A percentile compares a stretch with the other conserved stretches of the same genome.
Evolutionary conservation across 1,140 invertebrate genomes (phyloP).

Genomic region (Chelonus insularis): DNA sequence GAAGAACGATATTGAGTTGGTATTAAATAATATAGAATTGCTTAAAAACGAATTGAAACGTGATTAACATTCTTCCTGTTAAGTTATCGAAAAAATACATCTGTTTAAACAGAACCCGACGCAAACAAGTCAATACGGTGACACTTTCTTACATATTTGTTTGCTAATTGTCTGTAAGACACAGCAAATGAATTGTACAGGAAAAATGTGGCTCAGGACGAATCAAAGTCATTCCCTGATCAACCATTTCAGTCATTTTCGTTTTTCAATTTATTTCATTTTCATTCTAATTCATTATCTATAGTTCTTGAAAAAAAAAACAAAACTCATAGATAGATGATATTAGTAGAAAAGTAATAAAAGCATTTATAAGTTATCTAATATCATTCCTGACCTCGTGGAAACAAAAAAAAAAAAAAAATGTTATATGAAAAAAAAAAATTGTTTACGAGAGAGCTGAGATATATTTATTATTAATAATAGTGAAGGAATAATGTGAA

Average conservation of each 20-base stretch:
- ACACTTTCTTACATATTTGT: slow-evolving; percentile 35
- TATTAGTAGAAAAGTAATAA: too few relatives aligned
- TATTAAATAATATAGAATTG: slow-evolving; percentile 14
- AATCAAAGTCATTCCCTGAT: slow-evolving; percentile 31
- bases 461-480: slow-evolving; percentile 49
- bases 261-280: neutral
- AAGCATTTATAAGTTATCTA: too few relatives aligned
- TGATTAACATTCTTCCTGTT: slow-evolving; percentile 15
- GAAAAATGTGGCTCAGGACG: slow-evolving; percentile 27
- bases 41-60: neutral
- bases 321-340: too few relatives aligned
- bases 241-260: neutral
- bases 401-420: neutral
- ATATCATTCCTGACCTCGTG: neutral
- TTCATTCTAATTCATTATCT: neutral
- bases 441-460: slow-evolving; percentile 43
- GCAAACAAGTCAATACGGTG: slow-evolving; percentile 28
- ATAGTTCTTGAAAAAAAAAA: too few relatives aligned
- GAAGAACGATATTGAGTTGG: too few relatives aligned
- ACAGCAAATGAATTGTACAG: slow-evolving; percentile 34
- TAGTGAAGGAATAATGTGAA: neutral
- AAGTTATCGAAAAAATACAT: slow-evolving; percentile 23
- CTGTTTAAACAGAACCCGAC: slow-evolving; percentile 43
- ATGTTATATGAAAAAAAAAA: slow-evolving; percentile 9
- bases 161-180: slow-evolving; percentile 43